These are phyloP conservation scores for Manduca sexta DNA, from an alignment of 1,140 invertebrate species.

Conservation along the genomic window DNA sequence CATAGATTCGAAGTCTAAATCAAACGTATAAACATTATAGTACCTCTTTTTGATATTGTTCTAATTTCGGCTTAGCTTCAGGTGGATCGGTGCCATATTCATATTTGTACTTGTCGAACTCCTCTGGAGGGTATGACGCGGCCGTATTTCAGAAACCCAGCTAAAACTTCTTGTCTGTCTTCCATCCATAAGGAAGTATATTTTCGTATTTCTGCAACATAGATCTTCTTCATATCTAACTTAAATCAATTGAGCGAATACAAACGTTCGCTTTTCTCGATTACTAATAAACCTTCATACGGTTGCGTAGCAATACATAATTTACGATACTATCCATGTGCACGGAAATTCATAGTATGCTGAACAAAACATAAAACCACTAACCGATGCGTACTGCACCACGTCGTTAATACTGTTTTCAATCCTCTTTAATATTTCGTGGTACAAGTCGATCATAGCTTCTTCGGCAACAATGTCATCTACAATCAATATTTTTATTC, in stretches of 20 bases:
- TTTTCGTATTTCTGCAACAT: slow-evolving; percentile 69
- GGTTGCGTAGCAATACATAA: too few species aligned
- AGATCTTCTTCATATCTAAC: too few species aligned
- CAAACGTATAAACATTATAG: too few species aligned
- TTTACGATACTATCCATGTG: too few species aligned
- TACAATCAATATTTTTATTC: slow-evolving; percentile 22
- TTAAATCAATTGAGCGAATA: too few species aligned
- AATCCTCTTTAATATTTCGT: slow-evolving; percentile 55
- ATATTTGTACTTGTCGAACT: slow-evolving; percentile 69
- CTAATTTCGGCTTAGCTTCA: slow-evolving; percentile 51
- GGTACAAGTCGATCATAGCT: slow-evolving; percentile 57
- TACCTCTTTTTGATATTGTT: slow-evolving; percentile 65
- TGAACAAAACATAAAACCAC: slow-evolving; percentile 15
- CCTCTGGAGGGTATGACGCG: slow-evolving; percentile 76
- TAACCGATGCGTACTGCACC: slow-evolving; percentile 50
- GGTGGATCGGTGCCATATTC: slow-evolving; percentile 74
- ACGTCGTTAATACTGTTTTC: slow-evolving; percentile 59
- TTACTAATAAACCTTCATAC: too few species aligned
- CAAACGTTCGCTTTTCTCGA: too few species aligned
- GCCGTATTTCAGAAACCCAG: slow-evolving; percentile 79
- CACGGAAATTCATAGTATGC: too few species aligned
- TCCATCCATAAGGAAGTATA: slow-evolving; percentile 80
- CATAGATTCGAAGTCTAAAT: too few species aligned
- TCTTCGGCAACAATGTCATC: slow-evolving; percentile 56
- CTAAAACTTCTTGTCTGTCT: slow-evolving; percentile 78